These are phyloP conservation scores for Varanus salvator DNA, from an alignment of 2,113 vertebrate genomes.

Conservation along the genomic window DNA sequence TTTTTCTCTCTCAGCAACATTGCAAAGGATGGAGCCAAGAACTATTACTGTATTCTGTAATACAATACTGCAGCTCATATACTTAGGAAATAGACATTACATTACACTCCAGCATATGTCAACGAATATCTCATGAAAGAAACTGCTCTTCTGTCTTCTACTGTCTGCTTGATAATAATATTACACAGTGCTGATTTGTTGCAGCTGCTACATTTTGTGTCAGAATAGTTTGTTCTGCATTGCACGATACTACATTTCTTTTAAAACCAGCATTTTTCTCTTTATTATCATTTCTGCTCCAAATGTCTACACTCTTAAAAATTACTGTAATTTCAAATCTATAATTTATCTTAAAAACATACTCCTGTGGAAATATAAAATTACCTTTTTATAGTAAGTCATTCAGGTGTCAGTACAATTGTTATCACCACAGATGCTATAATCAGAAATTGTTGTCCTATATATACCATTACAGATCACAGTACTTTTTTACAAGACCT, in stretches of 20 bases:
- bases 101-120: conserved; percentile 18
- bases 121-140: conserved; percentile 47
- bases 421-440: conserved; percentile 23
- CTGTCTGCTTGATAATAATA: conserved; percentile 48
- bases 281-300: conserved; percentile 40
- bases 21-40: conserved; percentile 29
- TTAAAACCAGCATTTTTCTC: conserved; percentile 29
- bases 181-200: conserved; percentile 41
- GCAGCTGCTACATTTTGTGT: conserved; percentile 48
- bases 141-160: conserved; percentile 49
- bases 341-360: conserved; percentile 38
- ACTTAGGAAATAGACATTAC: conserved; percentile 3
- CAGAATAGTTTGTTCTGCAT: conserved; percentile 28
- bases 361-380: conserved; percentile 23
- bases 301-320: conserved; percentile 44
- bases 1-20: conserved; percentile 3
- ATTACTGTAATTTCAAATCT: conserved; percentile 44
- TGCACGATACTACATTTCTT: conserved; percentile 43
- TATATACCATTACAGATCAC: background rate
- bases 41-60: conserved; percentile 22
- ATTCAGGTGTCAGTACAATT: conserved; percentile 41
- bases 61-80: background rate
- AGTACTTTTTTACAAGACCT: conserved; percentile 5
- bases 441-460: conserved; percentile 21
- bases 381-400: conserved; percentile 46